A percentile compares a stretch with the other conserved stretches of the same genome.
These are phyloP conservation scores for Chelmon rostratus DNA, from an alignment of 2,797 vertebrate species.

Conservation along the genomic window DNA sequence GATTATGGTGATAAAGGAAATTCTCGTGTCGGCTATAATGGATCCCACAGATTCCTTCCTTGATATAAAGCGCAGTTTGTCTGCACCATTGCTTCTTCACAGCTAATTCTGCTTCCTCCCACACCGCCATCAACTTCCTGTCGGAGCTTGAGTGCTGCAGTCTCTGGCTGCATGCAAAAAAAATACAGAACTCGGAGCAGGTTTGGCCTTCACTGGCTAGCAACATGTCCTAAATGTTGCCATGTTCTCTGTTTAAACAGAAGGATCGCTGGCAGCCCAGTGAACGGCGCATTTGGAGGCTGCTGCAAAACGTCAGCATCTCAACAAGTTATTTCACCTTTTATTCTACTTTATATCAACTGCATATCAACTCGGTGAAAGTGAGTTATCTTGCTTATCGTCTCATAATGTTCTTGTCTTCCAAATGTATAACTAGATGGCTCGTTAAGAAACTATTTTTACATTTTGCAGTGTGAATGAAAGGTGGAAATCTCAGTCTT, in stretches of 20 bases:
- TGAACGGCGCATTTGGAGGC: neutral
- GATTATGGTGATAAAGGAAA: slow-evolving; percentile 59
- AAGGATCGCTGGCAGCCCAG: too few relatives aligned
- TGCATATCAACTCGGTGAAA: neutral
- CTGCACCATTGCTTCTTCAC: slow-evolving; percentile 47
- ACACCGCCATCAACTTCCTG: slow-evolving; percentile 43
- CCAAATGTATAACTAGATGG: neutral
- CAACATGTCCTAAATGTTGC: too few relatives aligned
- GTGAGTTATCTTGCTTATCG: neutral
- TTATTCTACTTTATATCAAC: too few relatives aligned
- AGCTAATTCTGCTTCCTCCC: slow-evolving; percentile 57
- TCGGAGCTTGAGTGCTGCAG: slow-evolving; percentile 24
- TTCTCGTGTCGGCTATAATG: slow-evolving; percentile 35
- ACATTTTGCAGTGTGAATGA: neutral
- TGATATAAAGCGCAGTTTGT: slow-evolving; percentile 41
- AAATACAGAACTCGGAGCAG: too few relatives aligned
- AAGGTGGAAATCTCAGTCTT: neutral
- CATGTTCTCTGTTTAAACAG: neutral
- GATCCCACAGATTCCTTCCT: slow-evolving; percentile 29
- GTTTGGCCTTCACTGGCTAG: too few relatives aligned
- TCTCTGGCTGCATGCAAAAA: neutral
- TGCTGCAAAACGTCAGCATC: neutral
- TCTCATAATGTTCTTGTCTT: neutral
- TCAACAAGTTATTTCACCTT: too few relatives aligned
- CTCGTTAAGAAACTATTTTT: neutral